Percentiles rank a stretch among this genome's conserved stretches.
Evolutionary conservation across 2,113 vertebrate species (phyloP).

Genomic region (zebrafish (Danio rerio)): DNA sequence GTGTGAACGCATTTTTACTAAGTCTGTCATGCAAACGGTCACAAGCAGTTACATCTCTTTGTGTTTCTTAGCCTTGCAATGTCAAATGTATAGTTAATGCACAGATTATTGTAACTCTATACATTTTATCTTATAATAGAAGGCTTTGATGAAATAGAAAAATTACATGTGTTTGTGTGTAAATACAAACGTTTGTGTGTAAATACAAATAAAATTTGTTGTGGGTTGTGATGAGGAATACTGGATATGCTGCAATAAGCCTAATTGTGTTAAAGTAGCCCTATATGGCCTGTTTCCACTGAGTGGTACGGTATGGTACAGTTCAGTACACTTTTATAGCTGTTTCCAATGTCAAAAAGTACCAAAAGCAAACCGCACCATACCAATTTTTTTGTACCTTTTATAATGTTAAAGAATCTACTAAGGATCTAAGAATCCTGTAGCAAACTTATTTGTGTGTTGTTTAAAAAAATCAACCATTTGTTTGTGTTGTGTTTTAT

Average conservation of each 20-base stretch:
- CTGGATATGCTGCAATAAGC: neutral
- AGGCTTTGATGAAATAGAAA: neutral
- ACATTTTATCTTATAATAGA: constrained; percentile 7
- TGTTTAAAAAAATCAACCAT: too few species aligned
- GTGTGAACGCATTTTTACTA: constrained; percentile 52
- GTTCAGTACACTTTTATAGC: too few species aligned
- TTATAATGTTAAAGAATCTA: too few species aligned
- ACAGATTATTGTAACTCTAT: neutral
- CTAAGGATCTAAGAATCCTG: too few species aligned
- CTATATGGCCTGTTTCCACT: neutral
- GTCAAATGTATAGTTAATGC: constrained; percentile 50
- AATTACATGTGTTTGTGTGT: neutral
- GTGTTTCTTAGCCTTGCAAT: constrained; percentile 39
- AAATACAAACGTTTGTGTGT: constrained; percentile 1
- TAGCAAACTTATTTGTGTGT: too few species aligned
- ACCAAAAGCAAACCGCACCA: too few species aligned
- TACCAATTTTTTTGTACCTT: too few species aligned
- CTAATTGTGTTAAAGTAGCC: neutral
- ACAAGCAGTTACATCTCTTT: constrained; percentile 30
- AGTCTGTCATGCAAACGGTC: constrained; percentile 26
- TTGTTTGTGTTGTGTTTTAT: too few species aligned
- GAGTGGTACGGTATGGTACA: too few species aligned
- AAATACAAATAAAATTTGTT: too few species aligned
- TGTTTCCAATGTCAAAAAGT: too few species aligned
- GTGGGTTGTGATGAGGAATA: neutral